phyloP scores from a whole-genome alignment of 2,113 vertebrate species.

The Eolophus roseicapilla region DNA sequence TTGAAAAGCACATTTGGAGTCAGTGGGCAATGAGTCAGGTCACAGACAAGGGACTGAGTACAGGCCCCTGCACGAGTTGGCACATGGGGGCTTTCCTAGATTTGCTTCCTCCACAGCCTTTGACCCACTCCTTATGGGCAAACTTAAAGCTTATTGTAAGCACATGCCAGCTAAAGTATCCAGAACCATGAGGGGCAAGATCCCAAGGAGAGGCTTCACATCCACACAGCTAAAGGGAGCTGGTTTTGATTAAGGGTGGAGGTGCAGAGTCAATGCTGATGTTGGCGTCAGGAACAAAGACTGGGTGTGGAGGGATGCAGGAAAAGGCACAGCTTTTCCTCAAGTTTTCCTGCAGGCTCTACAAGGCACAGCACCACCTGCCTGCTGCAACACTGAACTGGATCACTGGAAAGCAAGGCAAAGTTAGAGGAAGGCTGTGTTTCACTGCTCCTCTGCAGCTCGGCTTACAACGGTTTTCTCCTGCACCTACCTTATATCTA shows the following conservation, averaged over 20 bases:
- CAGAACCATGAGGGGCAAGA: background rate
- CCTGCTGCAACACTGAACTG: background rate
- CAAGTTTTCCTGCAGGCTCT: background rate
- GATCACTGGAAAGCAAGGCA: fast-evolving
- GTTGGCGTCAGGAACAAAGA: background rate
- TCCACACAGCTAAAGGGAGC: background rate
- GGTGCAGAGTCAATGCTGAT: background rate
- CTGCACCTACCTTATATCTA: slow-evolving; percentile 85
- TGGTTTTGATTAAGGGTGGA: background rate
- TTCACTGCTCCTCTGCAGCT: background rate
- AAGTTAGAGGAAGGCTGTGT: background rate
- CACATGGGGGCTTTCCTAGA: background rate
- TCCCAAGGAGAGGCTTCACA: background rate
- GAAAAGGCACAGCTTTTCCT: background rate
- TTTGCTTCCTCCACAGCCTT: background rate
- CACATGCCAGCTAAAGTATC: background rate
- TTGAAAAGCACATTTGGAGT: background rate
- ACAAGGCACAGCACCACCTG: background rate
- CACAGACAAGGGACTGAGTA: background rate
- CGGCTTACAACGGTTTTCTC: background rate
- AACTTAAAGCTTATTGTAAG: background rate
- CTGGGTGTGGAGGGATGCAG: background rate
- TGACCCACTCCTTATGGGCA: fast-evolving
- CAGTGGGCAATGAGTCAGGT: background rate
- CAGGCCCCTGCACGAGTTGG: background rate